These are phyloP conservation scores for Apocrypta bakeri DNA, from an alignment of 1,140 invertebrate species.

Conservation along the genomic window DNA sequence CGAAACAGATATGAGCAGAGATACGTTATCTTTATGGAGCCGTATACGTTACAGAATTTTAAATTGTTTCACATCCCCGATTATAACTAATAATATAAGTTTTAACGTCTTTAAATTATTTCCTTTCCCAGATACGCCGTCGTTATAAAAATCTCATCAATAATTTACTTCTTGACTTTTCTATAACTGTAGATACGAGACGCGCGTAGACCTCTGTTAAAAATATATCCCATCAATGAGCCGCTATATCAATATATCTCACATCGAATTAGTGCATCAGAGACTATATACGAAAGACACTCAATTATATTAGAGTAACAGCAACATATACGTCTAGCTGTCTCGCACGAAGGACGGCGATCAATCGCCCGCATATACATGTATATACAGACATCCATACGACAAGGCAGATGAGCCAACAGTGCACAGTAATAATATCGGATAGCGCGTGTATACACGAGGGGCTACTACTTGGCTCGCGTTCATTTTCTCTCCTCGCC, in stretches of 20 bases:
- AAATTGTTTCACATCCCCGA: background rate
- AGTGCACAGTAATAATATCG: constrained; percentile 56
- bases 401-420: constrained; percentile 10
- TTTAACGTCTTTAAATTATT: background rate
- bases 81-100: no score
- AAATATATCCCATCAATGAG: no score
- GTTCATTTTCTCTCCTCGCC: constrained; percentile 1
- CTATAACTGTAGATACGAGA: no score
- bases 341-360: background rate
- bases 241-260: no score
- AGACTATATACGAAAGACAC: background rate
- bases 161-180: no score
- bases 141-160: no score
- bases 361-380: background rate
- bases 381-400: background rate
- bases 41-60: background rate
- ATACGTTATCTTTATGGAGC: background rate
- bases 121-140: no score
- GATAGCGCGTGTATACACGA: constrained; percentile 42
- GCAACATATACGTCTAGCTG: background rate
- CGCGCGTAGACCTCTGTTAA: no score
- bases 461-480: constrained; percentile 46
- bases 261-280: no score
- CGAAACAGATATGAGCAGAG: background rate
- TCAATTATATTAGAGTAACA: background rate